Conservation (phyloP, 2,797 vertebrate species). For the Sebastiscus albofasciatus region DNA sequence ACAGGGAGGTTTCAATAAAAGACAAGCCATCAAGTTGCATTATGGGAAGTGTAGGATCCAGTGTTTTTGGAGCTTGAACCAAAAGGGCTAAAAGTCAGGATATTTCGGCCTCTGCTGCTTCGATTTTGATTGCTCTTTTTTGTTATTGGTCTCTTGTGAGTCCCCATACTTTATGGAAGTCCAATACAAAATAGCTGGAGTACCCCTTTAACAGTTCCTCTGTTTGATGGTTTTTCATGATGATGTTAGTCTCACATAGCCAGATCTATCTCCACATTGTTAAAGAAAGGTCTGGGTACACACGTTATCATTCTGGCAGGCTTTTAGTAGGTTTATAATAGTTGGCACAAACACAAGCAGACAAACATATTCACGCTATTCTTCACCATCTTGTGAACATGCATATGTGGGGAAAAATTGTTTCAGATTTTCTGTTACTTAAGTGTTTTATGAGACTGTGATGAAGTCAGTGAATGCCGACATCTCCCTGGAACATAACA, state of each 20-base stretch:
- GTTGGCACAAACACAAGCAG: not conserved
- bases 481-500: slow-evolving; percentile 4
- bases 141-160: not conserved
- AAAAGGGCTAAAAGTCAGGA: not conserved
- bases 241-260: not conserved
- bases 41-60: not conserved
- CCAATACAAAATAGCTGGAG: not conserved
- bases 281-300: not conserved
- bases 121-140: not conserved
- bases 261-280: not conserved
- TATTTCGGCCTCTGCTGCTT: not conserved
- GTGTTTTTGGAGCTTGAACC: not conserved
- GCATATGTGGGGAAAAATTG: not conserved
- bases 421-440: not conserved
- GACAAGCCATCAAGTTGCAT: not conserved
- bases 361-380: no score
- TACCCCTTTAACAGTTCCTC: not conserved
- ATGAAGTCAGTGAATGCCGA: slow-evolving; percentile 24
- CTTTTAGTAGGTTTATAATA: not conserved
- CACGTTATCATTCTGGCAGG: not conserved
- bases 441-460: not conserved
- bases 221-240: not conserved
- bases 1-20: not conserved
- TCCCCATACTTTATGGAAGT: not conserved
- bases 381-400: no score